Conservation (phyloP, 2,113 vertebrate genomes). For the Chunga burmeisteri region DNA sequence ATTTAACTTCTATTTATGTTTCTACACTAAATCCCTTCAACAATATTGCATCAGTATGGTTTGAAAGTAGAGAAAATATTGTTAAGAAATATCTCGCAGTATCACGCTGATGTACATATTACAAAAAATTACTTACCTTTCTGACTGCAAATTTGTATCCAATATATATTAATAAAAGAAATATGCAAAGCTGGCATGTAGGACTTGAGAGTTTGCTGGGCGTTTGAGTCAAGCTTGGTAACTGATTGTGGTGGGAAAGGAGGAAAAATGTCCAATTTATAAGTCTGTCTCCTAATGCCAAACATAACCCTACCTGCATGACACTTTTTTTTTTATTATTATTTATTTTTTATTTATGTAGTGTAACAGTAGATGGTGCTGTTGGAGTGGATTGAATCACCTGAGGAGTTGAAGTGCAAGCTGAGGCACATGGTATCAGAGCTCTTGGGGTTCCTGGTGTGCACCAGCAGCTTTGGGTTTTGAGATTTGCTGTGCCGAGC, state of each 20-base stretch:
- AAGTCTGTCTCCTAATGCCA: background rate
- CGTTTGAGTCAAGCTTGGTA: background rate
- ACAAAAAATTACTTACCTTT: background rate
- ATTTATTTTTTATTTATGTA: no score
- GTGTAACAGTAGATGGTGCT: constrained; percentile 16
- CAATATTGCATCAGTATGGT: background rate
- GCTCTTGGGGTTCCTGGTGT: background rate
- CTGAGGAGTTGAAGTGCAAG: background rate
- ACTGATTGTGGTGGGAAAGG: background rate
- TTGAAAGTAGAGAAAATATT: background rate
- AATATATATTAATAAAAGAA: background rate
- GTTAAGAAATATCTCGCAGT: background rate
- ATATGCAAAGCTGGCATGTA: background rate
- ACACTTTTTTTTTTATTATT: background rate
- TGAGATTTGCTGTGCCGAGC: background rate
- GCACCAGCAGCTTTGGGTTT: background rate
- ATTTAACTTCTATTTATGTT: background rate
- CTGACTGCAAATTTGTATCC: background rate
- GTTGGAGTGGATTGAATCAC: background rate
- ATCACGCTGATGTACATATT: background rate
- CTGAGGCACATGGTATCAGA: background rate
- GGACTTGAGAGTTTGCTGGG: background rate
- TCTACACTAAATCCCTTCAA: background rate
- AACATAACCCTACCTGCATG: background rate
- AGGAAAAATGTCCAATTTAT: background rate